Evolutionary conservation across 2,797 vertebrate species (phyloP).

Genomic region (Acanthiza pusilla): DNA sequence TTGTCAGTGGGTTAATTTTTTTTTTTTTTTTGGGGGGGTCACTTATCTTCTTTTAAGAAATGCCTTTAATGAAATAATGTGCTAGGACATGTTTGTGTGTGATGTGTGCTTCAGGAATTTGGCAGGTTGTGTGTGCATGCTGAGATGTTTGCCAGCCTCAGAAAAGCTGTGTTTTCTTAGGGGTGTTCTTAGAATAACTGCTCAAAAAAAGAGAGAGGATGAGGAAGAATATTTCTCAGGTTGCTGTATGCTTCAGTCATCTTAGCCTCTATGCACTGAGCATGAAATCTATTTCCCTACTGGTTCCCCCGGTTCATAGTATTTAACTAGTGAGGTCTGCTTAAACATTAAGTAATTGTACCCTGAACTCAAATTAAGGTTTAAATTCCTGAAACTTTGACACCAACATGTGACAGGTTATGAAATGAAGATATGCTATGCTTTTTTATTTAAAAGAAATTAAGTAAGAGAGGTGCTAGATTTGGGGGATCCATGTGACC

Average conservation of each 20-base stretch:
- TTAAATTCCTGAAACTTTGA: not conserved
- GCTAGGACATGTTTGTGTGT: not conserved
- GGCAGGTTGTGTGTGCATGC: not conserved
- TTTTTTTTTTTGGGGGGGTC: fast-evolving
- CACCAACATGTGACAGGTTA: not conserved
- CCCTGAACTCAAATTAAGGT: not conserved
- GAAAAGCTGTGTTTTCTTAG: not conserved
- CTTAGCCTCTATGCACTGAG: not conserved
- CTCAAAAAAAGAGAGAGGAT: not conserved
- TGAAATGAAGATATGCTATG: not conserved
- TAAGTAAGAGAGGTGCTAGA: not conserved
- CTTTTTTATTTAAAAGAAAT: not conserved
- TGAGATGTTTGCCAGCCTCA: not conserved
- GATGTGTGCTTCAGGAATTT: not conserved
- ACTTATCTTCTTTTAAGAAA: not conserved
- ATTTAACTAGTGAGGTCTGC: not conserved
- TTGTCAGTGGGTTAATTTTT: not conserved
- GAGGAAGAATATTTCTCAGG: not conserved
- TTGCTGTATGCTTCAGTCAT: not conserved
- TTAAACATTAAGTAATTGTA: not conserved
- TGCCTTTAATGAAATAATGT: not conserved
- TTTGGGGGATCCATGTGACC: not conserved
- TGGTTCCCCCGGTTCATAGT: not conserved
- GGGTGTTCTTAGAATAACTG: not conserved
- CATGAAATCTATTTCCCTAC: not conserved